Evolutionary conservation across 1,140 invertebrate genomes (phyloP), one percentile per base, ranked within the genome.

Genomic region (Diachasma alloeum): DNA sequence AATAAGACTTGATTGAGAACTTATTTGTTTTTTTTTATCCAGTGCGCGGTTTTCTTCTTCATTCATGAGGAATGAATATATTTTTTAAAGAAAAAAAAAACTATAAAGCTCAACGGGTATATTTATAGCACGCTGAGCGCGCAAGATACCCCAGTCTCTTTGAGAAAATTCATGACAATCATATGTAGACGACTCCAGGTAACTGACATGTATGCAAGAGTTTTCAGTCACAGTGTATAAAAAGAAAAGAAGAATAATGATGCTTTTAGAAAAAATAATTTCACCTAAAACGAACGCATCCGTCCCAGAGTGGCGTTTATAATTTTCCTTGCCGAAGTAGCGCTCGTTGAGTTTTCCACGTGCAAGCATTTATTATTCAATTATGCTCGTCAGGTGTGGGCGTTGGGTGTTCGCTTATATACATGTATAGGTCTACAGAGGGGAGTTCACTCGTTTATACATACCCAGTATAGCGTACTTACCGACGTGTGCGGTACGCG

Each of bases 361-460:
- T 77, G 69, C 70, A 31, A 72, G 59, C 75, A 77, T 77, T 77
- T 77, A 77, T 77, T 77, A 77, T 77, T 77, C 75, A 77, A 77
- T 77, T 77, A 77, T 77, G 70, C 70, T 77, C 70, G 70, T 72
- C 75, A 73, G 70, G 36, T 15, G 75, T 72, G 53, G 44, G 59
- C 56, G 75, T 72, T 72, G 71, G 72, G 53, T 67, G 66, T 67
- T 71, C 44, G 68, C 75, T 76, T 17, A 71, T 69, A 48, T 63
- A 11, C 68, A 31, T 22, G 22, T 42, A 22, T 74, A 74, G 37
- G 17, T 74, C 10, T 74, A 63, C 24, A 26, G 24, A 26, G 59
- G 59, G 24, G 59, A 63, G 24, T 63, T 63, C 59, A 53, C 59
- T 63, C 59, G 59, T 63, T 63, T 63, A 63, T 63, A 63, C 24